Base-by-base conservation (phyloP, 2,113 vertebrate species). In the Hippolais icterina region DNA sequence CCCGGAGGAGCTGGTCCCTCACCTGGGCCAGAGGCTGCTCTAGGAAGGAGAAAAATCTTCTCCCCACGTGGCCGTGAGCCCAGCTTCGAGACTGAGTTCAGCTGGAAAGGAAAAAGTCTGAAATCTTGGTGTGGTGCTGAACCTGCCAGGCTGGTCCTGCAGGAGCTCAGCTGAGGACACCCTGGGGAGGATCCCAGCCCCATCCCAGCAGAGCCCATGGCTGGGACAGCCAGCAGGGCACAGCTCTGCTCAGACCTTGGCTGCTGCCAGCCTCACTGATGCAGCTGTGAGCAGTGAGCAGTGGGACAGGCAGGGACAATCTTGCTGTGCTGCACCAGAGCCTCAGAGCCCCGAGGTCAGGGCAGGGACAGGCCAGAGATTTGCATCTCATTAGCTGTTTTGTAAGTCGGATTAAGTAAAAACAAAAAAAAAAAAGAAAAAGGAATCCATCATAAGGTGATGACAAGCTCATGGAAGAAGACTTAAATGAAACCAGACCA, bases 161-260 rank as follows among this genome's bases (percentile, higher is more conserved):
- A 71, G 65, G 25, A 74, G 54, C 9, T 41, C 4, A 0, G 50
- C 41, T 41, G 19, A 28, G 42, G 65, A 7, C 27, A 31, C 27
- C 6, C 41, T 9, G 33, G 19, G 18, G 15, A 65, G n/a, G 37
- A n/a, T 49, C 42, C 5, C 0, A 37, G 28, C 13, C n/a, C 31
- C 12, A 7, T 46, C 19, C 35, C 50, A 44, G 59, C 1, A 12
- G 25, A 23, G 52, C n/a, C 68, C 0, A 0, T 1, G n/a, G 7
- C 6, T 33, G 15, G 24, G 17, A 41, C 23, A 27, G n/a, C 3
- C 14, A 4, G 3, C 2, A 10, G 35, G 15, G 46, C 72, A 29
- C 29, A 24, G 4, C 46, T 17, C 41, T 83, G 78, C 71, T 35
- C 82, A 65, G 29, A 23, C 4, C 42, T 31, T 16, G 42, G 27